Percentiles rank a stretch among this genome's conserved stretches.
These are phyloP conservation scores for Pholis gunnellus DNA, from an alignment of 2,113 vertebrate genomes.

Conservation along the genomic window DNA sequence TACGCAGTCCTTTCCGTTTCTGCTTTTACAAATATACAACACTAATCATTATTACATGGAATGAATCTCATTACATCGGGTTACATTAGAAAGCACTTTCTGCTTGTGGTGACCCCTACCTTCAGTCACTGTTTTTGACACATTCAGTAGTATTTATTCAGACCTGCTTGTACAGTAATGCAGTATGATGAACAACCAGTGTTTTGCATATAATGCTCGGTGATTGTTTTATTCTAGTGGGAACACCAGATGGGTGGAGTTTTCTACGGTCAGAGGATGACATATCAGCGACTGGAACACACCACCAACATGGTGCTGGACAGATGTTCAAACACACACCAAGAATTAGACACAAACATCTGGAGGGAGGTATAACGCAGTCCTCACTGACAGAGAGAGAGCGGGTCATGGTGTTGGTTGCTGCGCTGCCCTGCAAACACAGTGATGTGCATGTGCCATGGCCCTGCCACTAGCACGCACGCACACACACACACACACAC, in stretches of 20 bases:
- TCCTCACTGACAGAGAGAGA: slow-evolving; percentile 35
- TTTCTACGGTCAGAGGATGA: slow-evolving; percentile 35
- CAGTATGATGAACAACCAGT: slow-evolving; percentile 50
- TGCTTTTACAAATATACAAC: slow-evolving; percentile 57
- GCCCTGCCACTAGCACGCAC: slow-evolving; percentile 66
- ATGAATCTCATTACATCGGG: slow-evolving; percentile 61
- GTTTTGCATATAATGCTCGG: slow-evolving; percentile 29
- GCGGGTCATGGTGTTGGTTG: slow-evolving; percentile 46
- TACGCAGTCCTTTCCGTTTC: slow-evolving; percentile 57
- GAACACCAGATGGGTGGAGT: slow-evolving; percentile 9
- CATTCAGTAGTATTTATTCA: slow-evolving; percentile 79
- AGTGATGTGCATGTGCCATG: slow-evolving; percentile 66
- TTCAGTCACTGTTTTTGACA: slow-evolving; percentile 60
- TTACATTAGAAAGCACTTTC: slow-evolving; percentile 61
- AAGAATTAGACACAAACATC: slow-evolving; percentile 40
- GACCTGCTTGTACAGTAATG: slow-evolving; percentile 47
- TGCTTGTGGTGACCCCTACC: slow-evolving; percentile 53
- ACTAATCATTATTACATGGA: slow-evolving; percentile 74
- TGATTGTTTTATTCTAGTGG: slow-evolving; percentile 19
- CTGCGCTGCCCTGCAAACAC: slow-evolving; percentile 65
- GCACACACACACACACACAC: slow-evolving; percentile 15
- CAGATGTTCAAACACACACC: slow-evolving; percentile 31
- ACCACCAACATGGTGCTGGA: neutral
- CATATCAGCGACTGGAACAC: slow-evolving; percentile 10
- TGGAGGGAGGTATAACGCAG: slow-evolving; percentile 7